A percentile compares a stretch with the other conserved stretches of the same genome.
These are phyloP conservation scores for Listrodromus nycthemerus DNA, from an alignment of 2,888 invertebrate species.

Conservation along the genomic window DNA sequence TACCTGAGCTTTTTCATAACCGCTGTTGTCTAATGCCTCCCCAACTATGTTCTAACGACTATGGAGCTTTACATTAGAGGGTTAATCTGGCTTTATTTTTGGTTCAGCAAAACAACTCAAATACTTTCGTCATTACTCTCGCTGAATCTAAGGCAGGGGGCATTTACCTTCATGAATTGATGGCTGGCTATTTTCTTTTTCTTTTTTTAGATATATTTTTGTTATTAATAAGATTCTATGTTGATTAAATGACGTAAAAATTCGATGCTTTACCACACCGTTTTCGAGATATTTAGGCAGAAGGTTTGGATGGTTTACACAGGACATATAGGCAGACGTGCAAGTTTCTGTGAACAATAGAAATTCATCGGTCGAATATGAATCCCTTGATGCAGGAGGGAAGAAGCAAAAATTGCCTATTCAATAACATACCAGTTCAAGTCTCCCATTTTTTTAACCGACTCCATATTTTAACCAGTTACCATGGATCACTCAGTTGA, in stretches of 20 bases:
- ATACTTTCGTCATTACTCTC: constrained; percentile 5
- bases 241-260: constrained; percentile 18
- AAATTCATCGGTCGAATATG: constrained; percentile 24
- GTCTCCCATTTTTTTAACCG: constrained; percentile 6
- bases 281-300: constrained; percentile 19
- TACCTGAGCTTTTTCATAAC: background rate
- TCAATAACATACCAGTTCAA: constrained; percentile 19
- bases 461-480: constrained; percentile 24
- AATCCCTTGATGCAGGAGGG: constrained; percentile 17
- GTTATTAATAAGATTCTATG: constrained; percentile 11
- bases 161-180: constrained; percentile 6
- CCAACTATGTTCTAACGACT: constrained; percentile 14
- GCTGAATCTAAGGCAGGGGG: background rate
- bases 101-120: background rate
- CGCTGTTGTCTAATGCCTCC: constrained; percentile 2
- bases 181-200: background rate
- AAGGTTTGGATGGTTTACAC: constrained; percentile 22
- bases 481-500: constrained; percentile 12
- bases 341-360: constrained; percentile 27
- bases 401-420: constrained; percentile 21
- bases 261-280: constrained; percentile 26
- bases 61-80: constrained; percentile 19
- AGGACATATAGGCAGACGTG: constrained; percentile 27
- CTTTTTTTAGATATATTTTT: background rate
- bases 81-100: constrained; percentile 12